These are phyloP conservation scores for Drosophila neonasuta DNA, from an alignment of 2,888 invertebrate species.

Conservation along the genomic window DNA sequence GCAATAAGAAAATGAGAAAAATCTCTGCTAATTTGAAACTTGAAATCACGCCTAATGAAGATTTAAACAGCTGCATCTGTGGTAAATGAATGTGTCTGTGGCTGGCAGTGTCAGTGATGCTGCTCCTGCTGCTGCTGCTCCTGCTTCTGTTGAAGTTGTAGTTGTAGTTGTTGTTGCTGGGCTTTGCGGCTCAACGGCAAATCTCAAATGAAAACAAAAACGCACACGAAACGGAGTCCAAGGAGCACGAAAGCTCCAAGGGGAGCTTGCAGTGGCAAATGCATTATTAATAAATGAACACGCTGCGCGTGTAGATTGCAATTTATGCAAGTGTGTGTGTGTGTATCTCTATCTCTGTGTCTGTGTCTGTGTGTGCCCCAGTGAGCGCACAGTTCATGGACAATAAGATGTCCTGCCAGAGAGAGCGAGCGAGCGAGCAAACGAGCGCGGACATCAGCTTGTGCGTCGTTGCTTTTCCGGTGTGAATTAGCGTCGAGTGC, in stretches of 20 bases:
- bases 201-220: slow-evolving; percentile 60
- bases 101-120: slow-evolving; percentile 12
- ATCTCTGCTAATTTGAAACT: slow-evolving; percentile 58
- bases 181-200: slow-evolving; percentile 39
- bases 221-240: slow-evolving; percentile 38
- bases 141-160: background rate
- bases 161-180: slow-evolving; percentile 1
- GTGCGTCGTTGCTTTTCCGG: slow-evolving; percentile 63
- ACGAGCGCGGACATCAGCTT: slow-evolving; percentile 50
- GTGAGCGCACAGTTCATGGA: slow-evolving; percentile 51
- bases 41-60: slow-evolving; percentile 67
- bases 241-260: slow-evolving; percentile 31
- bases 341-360: slow-evolving; percentile 4
- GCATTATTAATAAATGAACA: slow-evolving; percentile 68
- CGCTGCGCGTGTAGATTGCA: slow-evolving; percentile 58
- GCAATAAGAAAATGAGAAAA: slow-evolving; percentile 47
- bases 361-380: slow-evolving; percentile 21
- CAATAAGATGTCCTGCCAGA: slow-evolving; percentile 54
- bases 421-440: slow-evolving; percentile 1
- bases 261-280: slow-evolving; percentile 40
- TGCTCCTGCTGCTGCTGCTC: slow-evolving; percentile 10
- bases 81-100: slow-evolving; percentile 54
- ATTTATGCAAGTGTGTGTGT: slow-evolving; percentile 47
- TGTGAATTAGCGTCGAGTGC: slow-evolving; percentile 75
- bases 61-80: slow-evolving; percentile 59